Evolutionary conservation across 2,888 invertebrate genomes (phyloP), one percentile per base, ranked within the genome.

Genomic region (Choristoneura rosaceana): DNA sequence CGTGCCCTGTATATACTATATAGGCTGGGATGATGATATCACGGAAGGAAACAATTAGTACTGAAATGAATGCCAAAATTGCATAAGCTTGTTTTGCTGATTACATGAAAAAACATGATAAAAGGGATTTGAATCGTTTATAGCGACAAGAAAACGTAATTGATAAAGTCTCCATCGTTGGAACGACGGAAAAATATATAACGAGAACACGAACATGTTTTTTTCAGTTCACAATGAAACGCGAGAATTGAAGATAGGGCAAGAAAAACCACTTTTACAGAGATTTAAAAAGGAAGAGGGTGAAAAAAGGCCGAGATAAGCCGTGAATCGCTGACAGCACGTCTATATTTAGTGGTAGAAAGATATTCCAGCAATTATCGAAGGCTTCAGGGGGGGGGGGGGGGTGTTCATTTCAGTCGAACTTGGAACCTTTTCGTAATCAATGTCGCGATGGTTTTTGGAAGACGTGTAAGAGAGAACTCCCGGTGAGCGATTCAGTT

Each of bases 351-450:
- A 64, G 73, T 69, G 73, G 68, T 43, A 34, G 60, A 71, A 38
- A 68, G 64, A 73, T 73, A 73, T 73, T 63, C 73, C 14, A 63
- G 73, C 73, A 64, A 73, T 69, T 73, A 64, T 68, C 59, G 59
- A 17, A 41, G 47, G 34, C 43, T 10, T 34, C 45, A 58, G 12
- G 59, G 43, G 43, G 43, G 60, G n/a, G 63, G 12, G 59, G 43
- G 43, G 43, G 60, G n/a, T n/a, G n/a, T 4, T 0, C 50, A 50
- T 50, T 15, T 50, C 4, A 10, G 9, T 4, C n/a, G 2, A 50
- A 4, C 1, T 38, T 5, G 38, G 4, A 38, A 38, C 38, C 38
- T 3, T 38, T 38, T 38, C 38, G 7, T 38, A 38, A 38, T 38
- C 38, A 38, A 38, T 38, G 4, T 38, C 38, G 7, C 7, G 38